Conservation (phyloP, 1,140 invertebrate species). For the Xylocopa sonorina region DNA sequence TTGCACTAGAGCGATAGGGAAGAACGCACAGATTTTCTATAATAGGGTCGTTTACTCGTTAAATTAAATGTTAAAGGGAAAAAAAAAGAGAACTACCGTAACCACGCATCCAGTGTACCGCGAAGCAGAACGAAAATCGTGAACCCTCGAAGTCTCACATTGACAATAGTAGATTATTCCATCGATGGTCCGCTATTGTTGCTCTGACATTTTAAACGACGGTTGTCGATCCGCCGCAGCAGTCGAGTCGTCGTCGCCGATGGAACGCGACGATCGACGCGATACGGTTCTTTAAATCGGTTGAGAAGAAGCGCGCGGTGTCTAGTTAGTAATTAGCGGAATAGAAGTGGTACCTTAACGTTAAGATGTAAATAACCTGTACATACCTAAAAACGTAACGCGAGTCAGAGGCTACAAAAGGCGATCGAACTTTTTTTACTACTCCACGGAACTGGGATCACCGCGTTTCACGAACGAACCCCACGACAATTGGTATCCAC, state of each 20-base stretch:
- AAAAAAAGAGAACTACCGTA: neutral
- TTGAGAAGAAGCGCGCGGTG: neutral
- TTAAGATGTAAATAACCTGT: slow-evolving; percentile 70
- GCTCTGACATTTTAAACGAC: slow-evolving; percentile 24
- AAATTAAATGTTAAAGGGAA: slow-evolving; percentile 44
- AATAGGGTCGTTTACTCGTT: slow-evolving; percentile 54
- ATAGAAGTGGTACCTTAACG: slow-evolving; percentile 39
- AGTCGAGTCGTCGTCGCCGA: slow-evolving; percentile 9
- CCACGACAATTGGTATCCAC: slow-evolving; percentile 8
- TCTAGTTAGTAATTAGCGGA: slow-evolving; percentile 15
- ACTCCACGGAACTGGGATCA: slow-evolving; percentile 40
- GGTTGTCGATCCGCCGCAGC: slow-evolving; percentile 5
- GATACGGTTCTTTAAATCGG: slow-evolving; percentile 13
- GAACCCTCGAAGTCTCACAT: slow-evolving; percentile 13
- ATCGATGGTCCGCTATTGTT: slow-evolving; percentile 29
- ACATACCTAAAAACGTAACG: slow-evolving; percentile 57
- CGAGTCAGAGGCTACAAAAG: slow-evolving; percentile 47
- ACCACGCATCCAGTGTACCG: no score
- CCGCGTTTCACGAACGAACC: neutral
- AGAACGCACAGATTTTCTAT: slow-evolving; percentile 70
- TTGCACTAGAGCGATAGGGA: slow-evolving; percentile 60
- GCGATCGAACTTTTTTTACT: slow-evolving; percentile 57
- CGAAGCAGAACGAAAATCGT: neutral
- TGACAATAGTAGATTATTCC: slow-evolving; percentile 23
- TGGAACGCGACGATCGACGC: neutral